Conservation (phyloP, 2,113 vertebrate genomes). For the Gadus chalcogrammus region DNA sequence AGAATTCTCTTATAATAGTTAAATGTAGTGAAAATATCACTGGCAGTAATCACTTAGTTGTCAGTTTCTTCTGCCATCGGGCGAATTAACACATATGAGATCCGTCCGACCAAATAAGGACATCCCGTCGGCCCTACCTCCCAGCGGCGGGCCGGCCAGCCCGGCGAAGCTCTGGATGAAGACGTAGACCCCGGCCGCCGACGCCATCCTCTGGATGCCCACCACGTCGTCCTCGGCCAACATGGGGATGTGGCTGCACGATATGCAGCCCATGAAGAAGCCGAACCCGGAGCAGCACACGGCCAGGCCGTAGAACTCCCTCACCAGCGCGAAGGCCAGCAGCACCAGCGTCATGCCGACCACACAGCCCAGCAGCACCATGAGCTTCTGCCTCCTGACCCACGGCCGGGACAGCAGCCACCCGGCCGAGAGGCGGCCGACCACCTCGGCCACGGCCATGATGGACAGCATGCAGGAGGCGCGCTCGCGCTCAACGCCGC, state of each 20-base stretch:
- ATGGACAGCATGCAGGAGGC: constrained; percentile 83
- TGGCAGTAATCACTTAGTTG: no score
- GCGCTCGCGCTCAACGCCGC: constrained; percentile 78
- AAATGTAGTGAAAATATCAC: no score
- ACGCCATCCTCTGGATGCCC: constrained; percentile 89
- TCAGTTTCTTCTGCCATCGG: no score
- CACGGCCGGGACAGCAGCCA: constrained; percentile 77
- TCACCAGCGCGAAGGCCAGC: constrained; percentile 84
- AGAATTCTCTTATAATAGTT: no score
- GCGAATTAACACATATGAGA: no score
- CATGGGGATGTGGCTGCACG: constrained; percentile 89
- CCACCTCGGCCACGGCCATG: constrained; percentile 89
- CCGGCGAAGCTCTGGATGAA: constrained; percentile 94
- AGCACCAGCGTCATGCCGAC: constrained; percentile 74
- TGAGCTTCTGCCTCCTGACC: constrained; percentile 82
- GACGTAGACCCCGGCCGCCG: constrained; percentile 90
- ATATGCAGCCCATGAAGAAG: constrained; percentile 85
- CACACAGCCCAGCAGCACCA: constrained; percentile 84
- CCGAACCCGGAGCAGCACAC: constrained; percentile 86
- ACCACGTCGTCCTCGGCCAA: constrained; percentile 91
- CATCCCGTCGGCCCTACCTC: constrained; percentile 74
- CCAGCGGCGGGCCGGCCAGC: constrained; percentile 91
- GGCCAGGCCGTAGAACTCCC: constrained; percentile 83
- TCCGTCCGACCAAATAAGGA: no score
- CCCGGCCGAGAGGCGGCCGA: constrained; percentile 82